These are phyloP conservation scores for Ypsolopha scabrella DNA, from an alignment of 2,888 invertebrate genomes.

Conservation along the genomic window DNA sequence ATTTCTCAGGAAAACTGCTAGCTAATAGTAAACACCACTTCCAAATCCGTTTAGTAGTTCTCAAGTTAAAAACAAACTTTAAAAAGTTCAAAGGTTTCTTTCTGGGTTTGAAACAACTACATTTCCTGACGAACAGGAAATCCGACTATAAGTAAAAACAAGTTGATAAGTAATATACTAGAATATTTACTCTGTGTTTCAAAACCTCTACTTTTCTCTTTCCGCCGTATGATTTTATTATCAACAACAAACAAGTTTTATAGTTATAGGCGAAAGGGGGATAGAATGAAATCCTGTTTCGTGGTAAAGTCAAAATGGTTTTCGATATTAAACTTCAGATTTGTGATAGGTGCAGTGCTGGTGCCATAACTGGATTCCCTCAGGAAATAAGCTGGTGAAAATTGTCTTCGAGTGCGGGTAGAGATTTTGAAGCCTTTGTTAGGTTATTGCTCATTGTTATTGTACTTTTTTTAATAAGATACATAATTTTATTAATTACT, in stretches of 20 bases:
- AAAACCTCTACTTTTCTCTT: background rate
- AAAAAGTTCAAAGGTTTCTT: no score
- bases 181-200: background rate
- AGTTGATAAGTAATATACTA: no score
- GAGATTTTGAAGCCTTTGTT: background rate
- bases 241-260: constrained; percentile 29
- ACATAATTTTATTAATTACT: no score
- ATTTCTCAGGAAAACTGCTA: no score
- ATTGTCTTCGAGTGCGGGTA: constrained; percentile 18
- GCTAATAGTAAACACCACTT: no score
- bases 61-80: no score
- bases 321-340: constrained; percentile 17
- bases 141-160: no score
- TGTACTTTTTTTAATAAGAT: no score
- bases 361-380: constrained; percentile 38
- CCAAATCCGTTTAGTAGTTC: no score
- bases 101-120: no score
- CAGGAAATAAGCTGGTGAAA: constrained; percentile 46
- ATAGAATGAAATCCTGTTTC: constrained; percentile 31
- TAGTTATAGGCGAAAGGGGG: constrained; percentile 38
- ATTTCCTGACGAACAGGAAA: no score
- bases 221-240: constrained; percentile 5
- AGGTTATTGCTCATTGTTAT: background rate
- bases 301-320: constrained; percentile 22
- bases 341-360: constrained; percentile 42